Percentiles rank a stretch among this genome's conserved stretches.
phyloP scores from a whole-genome alignment of 2,888 invertebrate genomes.

The Aleiodes alternator region DNA sequence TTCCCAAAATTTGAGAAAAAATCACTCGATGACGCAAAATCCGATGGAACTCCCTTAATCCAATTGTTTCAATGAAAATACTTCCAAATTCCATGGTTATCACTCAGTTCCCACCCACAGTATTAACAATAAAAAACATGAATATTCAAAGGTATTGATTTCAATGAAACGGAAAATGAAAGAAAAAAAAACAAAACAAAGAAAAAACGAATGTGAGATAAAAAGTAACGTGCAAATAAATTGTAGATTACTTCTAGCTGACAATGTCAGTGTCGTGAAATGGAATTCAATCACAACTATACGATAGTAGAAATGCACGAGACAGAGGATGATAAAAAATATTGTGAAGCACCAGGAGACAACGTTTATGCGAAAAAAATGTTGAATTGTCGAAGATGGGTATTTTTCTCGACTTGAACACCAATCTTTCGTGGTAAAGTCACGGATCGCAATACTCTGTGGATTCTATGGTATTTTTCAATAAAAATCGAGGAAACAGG shows the following conservation, averaged over 20 bases:
- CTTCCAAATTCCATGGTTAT: background rate
- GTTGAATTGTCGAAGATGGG: conserved; percentile 12
- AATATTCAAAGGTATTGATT: background rate
- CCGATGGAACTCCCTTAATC: too few species aligned
- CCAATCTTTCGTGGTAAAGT: conserved; percentile 25
- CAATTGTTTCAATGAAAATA: too few species aligned
- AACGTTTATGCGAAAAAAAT: background rate
- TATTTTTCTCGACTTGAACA: conserved; percentile 26
- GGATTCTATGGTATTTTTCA: conserved; percentile 33
- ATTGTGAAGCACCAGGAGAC: background rate
- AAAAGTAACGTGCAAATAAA: too few species aligned
- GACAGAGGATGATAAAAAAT: background rate
- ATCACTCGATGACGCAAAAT: too few species aligned
- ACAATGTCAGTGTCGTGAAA: too few species aligned
- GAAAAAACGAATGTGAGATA: too few species aligned
- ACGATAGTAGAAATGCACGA: background rate
- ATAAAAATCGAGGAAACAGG: background rate
- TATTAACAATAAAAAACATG: too few species aligned
- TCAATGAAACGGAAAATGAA: background rate
- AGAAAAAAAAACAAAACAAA: too few species aligned
- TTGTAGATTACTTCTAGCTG: too few species aligned
- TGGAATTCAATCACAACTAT: too few species aligned
- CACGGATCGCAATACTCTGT: conserved; percentile 22
- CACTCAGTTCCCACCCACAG: background rate
- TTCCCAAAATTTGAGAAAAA: too few species aligned